A percentile compares a stretch with the other conserved stretches of the same genome.
These are phyloP conservation scores for Plusia festucae DNA, from an alignment of 2,888 invertebrate genomes.

Conservation along the genomic window DNA sequence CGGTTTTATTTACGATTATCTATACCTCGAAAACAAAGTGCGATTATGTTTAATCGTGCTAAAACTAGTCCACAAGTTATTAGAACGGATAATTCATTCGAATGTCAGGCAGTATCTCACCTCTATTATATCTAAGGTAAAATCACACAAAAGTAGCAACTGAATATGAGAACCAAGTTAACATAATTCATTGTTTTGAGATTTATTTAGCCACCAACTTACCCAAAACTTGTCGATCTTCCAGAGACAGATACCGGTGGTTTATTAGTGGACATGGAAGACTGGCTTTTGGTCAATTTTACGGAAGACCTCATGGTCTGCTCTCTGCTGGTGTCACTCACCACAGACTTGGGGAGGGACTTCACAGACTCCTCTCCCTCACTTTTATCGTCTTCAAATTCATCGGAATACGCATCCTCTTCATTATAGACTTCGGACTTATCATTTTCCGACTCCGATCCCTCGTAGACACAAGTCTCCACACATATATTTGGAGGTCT, in stretches of 20 bases:
- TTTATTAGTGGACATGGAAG: conserved; percentile 71
- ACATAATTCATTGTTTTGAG: not conserved
- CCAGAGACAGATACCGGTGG: conserved; percentile 72
- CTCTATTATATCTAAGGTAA: too few relatives aligned
- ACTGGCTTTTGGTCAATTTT: conserved; percentile 78
- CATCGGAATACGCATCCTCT: conserved; percentile 82
- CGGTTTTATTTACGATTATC: too few relatives aligned
- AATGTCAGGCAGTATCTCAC: too few relatives aligned
- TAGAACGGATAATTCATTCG: too few relatives aligned
- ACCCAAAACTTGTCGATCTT: conserved; percentile 80
- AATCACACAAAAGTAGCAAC: too few relatives aligned
- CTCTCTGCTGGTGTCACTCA: conserved; percentile 57
- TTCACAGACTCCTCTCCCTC: conserved; percentile 71
- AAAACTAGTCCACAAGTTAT: too few relatives aligned
- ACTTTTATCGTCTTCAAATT: conserved; percentile 84
- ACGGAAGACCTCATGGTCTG: conserved; percentile 62
- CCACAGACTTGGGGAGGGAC: conserved; percentile 61
- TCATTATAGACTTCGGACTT: conserved; percentile 61
- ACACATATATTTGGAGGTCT: conserved; percentile 83
- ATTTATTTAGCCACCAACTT: too few relatives aligned
- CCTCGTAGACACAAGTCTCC: conserved; percentile 78
- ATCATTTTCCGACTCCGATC: conserved; percentile 68
- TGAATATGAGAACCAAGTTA: not conserved
- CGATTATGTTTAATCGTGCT: too few relatives aligned
- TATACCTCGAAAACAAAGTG: too few relatives aligned